These are phyloP conservation scores for Trachelus iudaicus DNA, from an alignment of 2,888 invertebrate species.

Conservation along the genomic window DNA sequence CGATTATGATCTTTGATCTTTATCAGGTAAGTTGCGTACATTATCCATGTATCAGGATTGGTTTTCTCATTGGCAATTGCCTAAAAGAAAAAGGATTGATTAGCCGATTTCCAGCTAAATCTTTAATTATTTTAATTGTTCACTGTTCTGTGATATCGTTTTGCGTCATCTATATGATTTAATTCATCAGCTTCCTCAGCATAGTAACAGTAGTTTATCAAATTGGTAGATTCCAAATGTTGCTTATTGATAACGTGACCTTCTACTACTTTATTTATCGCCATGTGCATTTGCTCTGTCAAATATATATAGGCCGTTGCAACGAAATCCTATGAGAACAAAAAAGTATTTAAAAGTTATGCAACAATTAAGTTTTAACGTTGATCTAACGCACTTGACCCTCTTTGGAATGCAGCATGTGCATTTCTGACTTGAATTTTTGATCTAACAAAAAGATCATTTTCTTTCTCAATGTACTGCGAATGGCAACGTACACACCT, in stretches of 20 bases:
- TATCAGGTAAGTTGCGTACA: conserved; percentile 43
- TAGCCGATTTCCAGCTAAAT: too few relatives aligned
- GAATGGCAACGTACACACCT: conserved; percentile 41
- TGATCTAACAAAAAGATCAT: conserved; percentile 49
- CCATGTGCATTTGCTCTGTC: conserved; percentile 49
- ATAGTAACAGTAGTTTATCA: conserved; percentile 27
- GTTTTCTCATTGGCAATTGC: conserved; percentile 28
- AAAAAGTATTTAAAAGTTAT: not conserved
- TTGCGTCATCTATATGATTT: conserved; percentile 35
- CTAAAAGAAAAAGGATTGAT: conserved; percentile 23
- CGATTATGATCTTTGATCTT: conserved; percentile 37
- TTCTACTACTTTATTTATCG: conserved; percentile 39
- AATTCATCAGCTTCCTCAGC: conserved; percentile 49
- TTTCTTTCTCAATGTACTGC: conserved; percentile 40
- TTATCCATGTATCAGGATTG: conserved; percentile 40
- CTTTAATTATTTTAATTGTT: not conserved
- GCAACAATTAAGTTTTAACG: not conserved
- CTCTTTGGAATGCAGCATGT: conserved; percentile 29
- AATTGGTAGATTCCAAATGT: not conserved
- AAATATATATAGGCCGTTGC: conserved; percentile 43
- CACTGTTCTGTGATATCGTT: conserved; percentile 34
- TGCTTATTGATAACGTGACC: conserved; percentile 19
- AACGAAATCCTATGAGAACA: conserved; percentile 41
- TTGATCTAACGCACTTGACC: conserved; percentile 39
- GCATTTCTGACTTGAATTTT: conserved; percentile 38